These are phyloP conservation scores for Nyctibius bracteatus DNA, from an alignment of 2,113 vertebrate genomes.

Conservation along the genomic window DNA sequence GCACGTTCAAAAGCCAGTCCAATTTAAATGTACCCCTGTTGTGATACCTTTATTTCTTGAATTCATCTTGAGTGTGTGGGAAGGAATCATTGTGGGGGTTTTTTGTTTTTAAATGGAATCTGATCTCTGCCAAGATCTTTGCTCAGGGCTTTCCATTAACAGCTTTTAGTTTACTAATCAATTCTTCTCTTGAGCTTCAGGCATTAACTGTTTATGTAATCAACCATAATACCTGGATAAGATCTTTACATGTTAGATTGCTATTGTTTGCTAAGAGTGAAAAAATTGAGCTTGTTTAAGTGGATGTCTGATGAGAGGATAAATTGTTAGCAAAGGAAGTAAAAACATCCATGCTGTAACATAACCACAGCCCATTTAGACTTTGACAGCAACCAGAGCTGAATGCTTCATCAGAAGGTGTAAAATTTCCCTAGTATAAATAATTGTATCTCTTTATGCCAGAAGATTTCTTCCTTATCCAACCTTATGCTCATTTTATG, in stretches of 20 bases:
- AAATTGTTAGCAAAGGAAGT: neutral
- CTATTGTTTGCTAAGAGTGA: neutral
- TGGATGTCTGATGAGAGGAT: neutral
- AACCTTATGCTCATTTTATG: neutral
- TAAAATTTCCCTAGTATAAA: neutral
- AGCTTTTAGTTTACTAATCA: constrained; percentile 10
- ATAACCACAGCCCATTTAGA: neutral
- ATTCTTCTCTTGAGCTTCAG: neutral
- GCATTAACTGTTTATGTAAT: constrained; percentile 23
- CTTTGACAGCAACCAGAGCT: neutral
- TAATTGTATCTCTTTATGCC: neutral
- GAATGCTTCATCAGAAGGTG: neutral
- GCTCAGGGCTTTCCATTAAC: constrained; percentile 1
- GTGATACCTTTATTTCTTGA: constrained; percentile 29
- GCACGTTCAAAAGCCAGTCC: neutral
- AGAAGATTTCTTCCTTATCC: neutral
- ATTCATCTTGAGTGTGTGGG: constrained; percentile 11
- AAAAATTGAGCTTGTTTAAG: neutral
- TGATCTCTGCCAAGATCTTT: constrained; percentile 11
- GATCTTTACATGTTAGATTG: neutral
- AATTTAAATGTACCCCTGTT: constrained; percentile 24
- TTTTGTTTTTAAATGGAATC: constrained; percentile 36
- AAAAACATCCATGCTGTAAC: neutral
- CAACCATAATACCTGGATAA: neutral
- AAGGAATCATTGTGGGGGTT: neutral